Base-by-base conservation (phyloP, 2,888 invertebrate genomes). In the Opisthograptis luteolata region DNA sequence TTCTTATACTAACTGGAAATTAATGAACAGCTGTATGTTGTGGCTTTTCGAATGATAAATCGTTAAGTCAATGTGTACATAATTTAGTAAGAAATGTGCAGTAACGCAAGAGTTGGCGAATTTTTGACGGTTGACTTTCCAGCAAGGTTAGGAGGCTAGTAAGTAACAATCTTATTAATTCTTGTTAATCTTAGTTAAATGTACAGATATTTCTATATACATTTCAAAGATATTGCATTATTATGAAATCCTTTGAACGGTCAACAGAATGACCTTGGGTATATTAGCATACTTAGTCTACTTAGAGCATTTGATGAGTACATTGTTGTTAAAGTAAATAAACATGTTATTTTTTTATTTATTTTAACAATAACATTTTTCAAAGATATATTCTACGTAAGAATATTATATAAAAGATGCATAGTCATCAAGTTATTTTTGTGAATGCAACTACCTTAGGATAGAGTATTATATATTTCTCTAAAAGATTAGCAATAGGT, bases 371-470 rank as follows among this genome's bases (percentile, higher is more conserved):
- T n/a, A n/a, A n/a, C n/a, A n/a, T n/a, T n/a, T n/a, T n/a, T n/a
- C n/a, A n/a, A n/a, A n/a, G n/a, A n/a, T n/a, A n/a, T n/a, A n/a
- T n/a, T n/a, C n/a, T n/a, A n/a, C n/a, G n/a, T n/a, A n/a, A n/a
- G n/a, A n/a, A n/a, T n/a, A n/a, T 10, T 12, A 13, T 3, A 30
- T 20, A 9, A 19, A 19, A 13, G 5, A 7, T n/a, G 17, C 13
- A 3, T 15, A 39, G 28, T 47, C 28, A 35, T 41, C 39, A 51
- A 49, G 54, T 39, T 52, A 39, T 55, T 55, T 54, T 55, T 37
- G 42, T 40, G 32, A 46, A 49, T 39, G 20, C 44, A 47, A 54
- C 59, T 54, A 59, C 60, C 57, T 55, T 57, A 55, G 49, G 10
- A 15, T 48, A 54, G 22, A 59, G 47, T 55, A 52, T 53, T 55